These are phyloP conservation scores for Aphelenchoides fujianensis DNA, from an alignment of 1,140 invertebrate species.

Conservation along the genomic window DNA sequence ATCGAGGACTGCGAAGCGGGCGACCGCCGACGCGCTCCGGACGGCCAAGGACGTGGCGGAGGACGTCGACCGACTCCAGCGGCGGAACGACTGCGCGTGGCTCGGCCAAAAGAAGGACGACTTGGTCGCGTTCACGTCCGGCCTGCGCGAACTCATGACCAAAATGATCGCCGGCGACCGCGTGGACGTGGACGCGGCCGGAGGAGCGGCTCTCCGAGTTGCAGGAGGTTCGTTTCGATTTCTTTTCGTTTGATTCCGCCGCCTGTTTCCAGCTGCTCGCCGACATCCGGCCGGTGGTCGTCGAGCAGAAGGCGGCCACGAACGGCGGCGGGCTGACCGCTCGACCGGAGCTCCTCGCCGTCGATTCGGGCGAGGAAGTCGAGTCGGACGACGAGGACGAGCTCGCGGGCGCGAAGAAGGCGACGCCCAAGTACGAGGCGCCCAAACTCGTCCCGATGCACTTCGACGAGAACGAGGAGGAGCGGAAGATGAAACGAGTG, in stretches of 20 bases:
- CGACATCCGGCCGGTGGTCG: neutral
- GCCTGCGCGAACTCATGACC: neutral
- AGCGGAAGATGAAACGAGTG: constrained; percentile 7
- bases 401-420: neutral
- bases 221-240: constrained; percentile 2
- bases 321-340: neutral
- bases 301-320: neutral
- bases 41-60: neutral
- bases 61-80: neutral
- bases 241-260: neutral
- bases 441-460: constrained; percentile 17
- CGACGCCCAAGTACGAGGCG: constrained; percentile 12
- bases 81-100: neutral
- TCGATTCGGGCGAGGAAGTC: neutral
- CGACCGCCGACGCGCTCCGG: neutral
- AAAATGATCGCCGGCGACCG: neutral
- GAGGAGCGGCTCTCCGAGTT: neutral
- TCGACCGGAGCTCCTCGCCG: constrained; percentile 5
- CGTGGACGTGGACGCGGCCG: neutral
- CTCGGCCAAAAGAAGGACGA: neutral
- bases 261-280: neutral
- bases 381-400: neutral
- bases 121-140: neutral
- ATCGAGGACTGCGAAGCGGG: neutral
- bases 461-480: constrained; percentile 14